These are phyloP conservation scores for Leucosticte australis DNA, from an alignment of 2,113 vertebrate genomes.

Conservation along the genomic window DNA sequence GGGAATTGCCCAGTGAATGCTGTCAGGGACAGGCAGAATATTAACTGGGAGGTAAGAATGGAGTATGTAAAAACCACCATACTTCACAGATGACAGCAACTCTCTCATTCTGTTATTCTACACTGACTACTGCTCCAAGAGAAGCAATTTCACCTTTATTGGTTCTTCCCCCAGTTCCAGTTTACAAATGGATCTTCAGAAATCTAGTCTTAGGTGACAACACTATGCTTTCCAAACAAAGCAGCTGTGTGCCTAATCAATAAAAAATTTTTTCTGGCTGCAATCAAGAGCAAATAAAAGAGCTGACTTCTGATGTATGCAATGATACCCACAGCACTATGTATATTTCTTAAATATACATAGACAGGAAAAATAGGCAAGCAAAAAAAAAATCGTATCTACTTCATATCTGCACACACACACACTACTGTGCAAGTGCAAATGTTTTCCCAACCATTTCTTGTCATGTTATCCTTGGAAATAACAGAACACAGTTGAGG, in stretches of 20 bases:
- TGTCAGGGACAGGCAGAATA: neutral
- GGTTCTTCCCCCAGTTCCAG: neutral
- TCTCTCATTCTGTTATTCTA: neutral
- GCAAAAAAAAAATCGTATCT: neutral
- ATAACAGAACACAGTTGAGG: neutral
- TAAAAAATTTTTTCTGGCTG: neutral
- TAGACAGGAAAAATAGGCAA: conserved; percentile 49
- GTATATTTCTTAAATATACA: conserved; percentile 73
- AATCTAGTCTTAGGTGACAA: neutral
- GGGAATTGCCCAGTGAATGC: neutral
- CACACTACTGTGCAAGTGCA: conserved; percentile 25
- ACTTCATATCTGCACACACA: conserved; percentile 5
- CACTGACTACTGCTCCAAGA: neutral
- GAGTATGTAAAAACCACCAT: neutral
- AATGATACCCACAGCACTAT: conserved; percentile 62
- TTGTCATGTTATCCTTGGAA: conserved; percentile 1
- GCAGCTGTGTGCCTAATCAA: neutral
- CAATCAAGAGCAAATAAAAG: conserved; percentile 54
- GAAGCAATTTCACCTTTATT: neutral
- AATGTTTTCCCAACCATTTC: conserved; percentile 41
- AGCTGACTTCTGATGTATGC: conserved; percentile 56
- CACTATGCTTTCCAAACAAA: neutral
- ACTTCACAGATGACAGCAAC: neutral
- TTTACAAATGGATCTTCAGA: neutral
- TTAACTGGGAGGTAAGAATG: neutral